Percentiles rank a stretch among this genome's conserved stretches.
Conservation (phyloP, 2,113 vertebrate species). For the Corythornis vintsioides region DNA sequence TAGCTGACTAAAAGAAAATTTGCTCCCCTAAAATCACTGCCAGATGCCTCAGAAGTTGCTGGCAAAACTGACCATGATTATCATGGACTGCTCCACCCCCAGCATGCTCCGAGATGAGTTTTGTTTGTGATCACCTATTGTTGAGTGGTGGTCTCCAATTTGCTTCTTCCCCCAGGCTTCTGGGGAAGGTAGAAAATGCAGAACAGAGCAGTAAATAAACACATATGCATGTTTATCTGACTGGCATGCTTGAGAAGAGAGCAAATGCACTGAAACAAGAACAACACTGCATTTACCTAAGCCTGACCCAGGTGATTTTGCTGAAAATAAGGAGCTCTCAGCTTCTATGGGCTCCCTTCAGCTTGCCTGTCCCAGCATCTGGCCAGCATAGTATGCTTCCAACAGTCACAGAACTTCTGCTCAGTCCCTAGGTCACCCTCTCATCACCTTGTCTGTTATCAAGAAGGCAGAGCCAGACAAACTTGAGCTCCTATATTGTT, state of each 20-base stretch:
- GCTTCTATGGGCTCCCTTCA: neutral
- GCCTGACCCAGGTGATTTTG: accelerated
- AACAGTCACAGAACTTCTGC: neutral
- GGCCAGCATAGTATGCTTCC: neutral
- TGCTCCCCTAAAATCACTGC: neutral
- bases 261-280: neutral
- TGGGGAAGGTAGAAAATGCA: neutral
- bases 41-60: neutral
- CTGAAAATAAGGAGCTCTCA: neutral
- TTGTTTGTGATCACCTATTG: neutral
- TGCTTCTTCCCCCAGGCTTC: neutral
- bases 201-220: neutral
- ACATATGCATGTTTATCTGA: neutral
- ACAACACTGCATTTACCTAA: accelerated
- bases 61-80: neutral
- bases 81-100: accelerated
- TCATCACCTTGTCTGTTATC: neutral
- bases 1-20: neutral
- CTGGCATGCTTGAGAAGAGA: neutral
- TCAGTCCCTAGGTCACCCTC: neutral
- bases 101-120: neutral
- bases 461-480: neutral
- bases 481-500: neutral
- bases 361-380: neutral
- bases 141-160: neutral